A percentile compares a stretch with the other conserved stretches of the same genome.
phyloP scores from a whole-genome alignment of 2,888 invertebrate genomes.

The Melanchra persicariae region DNA sequence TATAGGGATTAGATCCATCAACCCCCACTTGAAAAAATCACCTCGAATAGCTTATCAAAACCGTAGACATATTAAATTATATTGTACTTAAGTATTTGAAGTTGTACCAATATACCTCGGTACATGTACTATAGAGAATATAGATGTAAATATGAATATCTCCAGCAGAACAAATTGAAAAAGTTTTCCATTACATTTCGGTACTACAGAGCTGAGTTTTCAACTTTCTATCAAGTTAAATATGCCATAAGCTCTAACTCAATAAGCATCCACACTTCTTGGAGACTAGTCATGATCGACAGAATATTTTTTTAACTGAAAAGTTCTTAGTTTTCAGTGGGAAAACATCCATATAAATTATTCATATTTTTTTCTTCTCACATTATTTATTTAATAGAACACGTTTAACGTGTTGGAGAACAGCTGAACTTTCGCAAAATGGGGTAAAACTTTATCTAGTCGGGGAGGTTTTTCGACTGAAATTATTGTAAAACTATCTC shows the following conservation, averaged over 20 bases:
- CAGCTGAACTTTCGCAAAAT: background rate
- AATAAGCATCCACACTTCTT: slow-evolving; percentile 42
- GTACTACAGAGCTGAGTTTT: slow-evolving; percentile 34
- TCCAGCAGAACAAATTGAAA: slow-evolving; percentile 59
- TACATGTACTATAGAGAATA: slow-evolving; percentile 5
- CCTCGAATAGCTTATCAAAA: background rate
- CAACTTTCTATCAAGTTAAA: slow-evolving; percentile 53
- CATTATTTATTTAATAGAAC: background rate
- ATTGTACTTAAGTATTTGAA: background rate
- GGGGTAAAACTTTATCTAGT: background rate
- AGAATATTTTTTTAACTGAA: slow-evolving; percentile 24
- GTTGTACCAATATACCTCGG: background rate
- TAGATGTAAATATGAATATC: slow-evolving; percentile 33
- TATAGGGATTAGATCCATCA: no score
- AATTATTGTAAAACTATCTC: background rate
- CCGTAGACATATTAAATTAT: background rate
- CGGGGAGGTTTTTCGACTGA: background rate
- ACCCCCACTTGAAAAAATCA: no score
- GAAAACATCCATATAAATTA: slow-evolving; percentile 8
- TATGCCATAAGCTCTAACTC: slow-evolving; percentile 38
- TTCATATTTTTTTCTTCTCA: slow-evolving; percentile 10
- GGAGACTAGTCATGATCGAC: slow-evolving; percentile 3
- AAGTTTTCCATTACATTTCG: slow-evolving; percentile 58
- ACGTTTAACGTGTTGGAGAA: background rate
- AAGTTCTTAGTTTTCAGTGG: slow-evolving; percentile 12